phyloP scores from a whole-genome alignment of 1,140 invertebrate species.

The Drosophila novamexicana region DNA sequence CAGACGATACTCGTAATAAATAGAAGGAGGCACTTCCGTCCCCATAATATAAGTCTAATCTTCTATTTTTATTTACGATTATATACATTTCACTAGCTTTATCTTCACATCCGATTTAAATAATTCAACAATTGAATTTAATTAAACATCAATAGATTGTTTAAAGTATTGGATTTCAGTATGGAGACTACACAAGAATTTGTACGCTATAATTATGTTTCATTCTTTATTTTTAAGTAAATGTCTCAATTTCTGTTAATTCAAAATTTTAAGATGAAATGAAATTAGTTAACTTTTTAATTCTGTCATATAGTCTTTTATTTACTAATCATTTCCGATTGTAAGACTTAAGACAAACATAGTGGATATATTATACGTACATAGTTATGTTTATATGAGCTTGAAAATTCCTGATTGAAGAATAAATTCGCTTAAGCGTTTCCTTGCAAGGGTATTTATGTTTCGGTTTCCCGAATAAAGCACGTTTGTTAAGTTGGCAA shows the following conservation, averaged over 20 bases:
- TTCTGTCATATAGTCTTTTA: too few relatives aligned
- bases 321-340: neutral
- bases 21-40: conserved; percentile 64
- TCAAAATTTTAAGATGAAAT: neutral
- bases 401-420: neutral
- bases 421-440: neutral
- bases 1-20: conserved; percentile 34
- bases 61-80: conserved; percentile 42
- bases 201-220: too few relatives aligned
- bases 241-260: too few relatives aligned
- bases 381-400: neutral
- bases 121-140: neutral
- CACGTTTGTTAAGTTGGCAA: conserved; percentile 5
- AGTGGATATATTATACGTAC: neutral
- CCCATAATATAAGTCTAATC: conserved; percentile 57
- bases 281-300: neutral
- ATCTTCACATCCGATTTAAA: neutral
- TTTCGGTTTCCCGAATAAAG: conserved; percentile 1
- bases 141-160: neutral
- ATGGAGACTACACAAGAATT: too few relatives aligned
- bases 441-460: conserved; percentile 4
- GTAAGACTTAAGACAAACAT: neutral
- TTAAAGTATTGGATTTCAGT: neutral
- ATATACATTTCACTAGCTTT: neutral
- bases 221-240: too few relatives aligned